These are phyloP conservation scores for Corythoichthys intestinalis DNA, from an alignment of 2,113 vertebrate species.

Conservation along the genomic window DNA sequence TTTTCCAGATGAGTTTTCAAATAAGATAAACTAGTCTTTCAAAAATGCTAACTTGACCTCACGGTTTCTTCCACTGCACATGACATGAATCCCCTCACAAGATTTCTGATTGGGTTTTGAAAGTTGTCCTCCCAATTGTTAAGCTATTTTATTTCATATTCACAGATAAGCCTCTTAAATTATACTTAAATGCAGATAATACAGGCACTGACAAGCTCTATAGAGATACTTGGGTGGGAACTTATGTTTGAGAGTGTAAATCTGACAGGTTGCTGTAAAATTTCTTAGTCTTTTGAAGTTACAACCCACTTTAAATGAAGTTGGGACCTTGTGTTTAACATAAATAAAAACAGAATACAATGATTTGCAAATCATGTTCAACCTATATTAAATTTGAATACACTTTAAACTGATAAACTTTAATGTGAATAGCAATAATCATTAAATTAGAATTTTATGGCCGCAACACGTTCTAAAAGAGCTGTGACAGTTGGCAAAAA, in stretches of 20 bases:
- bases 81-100: neutral
- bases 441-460: too few relatives aligned
- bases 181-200: slow-evolving; percentile 13
- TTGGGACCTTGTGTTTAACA: slow-evolving; percentile 41
- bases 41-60: slow-evolving; percentile 10
- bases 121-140: slow-evolving; percentile 1
- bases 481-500: too few relatives aligned
- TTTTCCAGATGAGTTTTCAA: slow-evolving; percentile 39
- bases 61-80: slow-evolving; percentile 1
- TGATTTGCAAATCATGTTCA: too few relatives aligned
- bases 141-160: slow-evolving; percentile 3
- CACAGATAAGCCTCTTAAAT: slow-evolving; percentile 6
- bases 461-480: too few relatives aligned
- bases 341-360: too few relatives aligned
- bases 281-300: slow-evolving; percentile 27
- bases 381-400: too few relatives aligned
- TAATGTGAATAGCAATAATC: too few relatives aligned
- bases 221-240: slow-evolving; percentile 2
- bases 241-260: slow-evolving; percentile 9
- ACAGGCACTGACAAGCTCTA: slow-evolving; percentile 2
- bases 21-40: slow-evolving; percentile 44
- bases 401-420: too few relatives aligned
- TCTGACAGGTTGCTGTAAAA: slow-evolving; percentile 31
- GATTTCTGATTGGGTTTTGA: slow-evolving; percentile 1
- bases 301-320: slow-evolving; percentile 74